Base-by-base conservation (phyloP, 2,797 vertebrate genomes). In the Erethizon dorsatum region DNA sequence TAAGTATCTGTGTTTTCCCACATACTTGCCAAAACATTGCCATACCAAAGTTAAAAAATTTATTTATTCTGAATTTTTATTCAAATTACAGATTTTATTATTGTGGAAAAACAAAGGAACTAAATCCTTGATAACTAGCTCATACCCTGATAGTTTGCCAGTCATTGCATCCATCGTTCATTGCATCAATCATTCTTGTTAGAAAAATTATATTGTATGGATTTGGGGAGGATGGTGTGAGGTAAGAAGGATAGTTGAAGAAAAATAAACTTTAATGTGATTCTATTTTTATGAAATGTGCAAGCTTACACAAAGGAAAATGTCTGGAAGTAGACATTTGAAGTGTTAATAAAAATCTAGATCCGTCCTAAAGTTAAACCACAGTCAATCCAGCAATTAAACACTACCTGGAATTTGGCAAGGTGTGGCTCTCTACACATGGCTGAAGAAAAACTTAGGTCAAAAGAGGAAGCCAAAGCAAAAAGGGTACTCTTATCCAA, bases 131-230 rank as follows among this genome's bases (percentile, higher is more conserved):
- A n/a, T 45, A 45, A 50, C 54, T 86, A 20, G 73, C 73, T 73
- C 28, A 26, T 52, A 37, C 14, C 28, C 45, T 73, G 41, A 77
- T 75, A 52, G 37, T 8, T 61, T 84, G 31, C 24, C 6, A 57
- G 50, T 45, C 90, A 83, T n/a, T 89, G n/a, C 11, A 47, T 59
- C 5, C 63, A 41, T 37, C 47, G 37, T 14, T 87, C 79, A 85
- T 33, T 83, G 33, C 13, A 41, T 59, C 10, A 69, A 47, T n/a
- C 45, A 50, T 85, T 61, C 69, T 85, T 89, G 33, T 80, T 31
- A 83, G 82, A 94, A 95, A 91, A 92, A 78, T 52, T 77, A 80
- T 83, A 75, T 22, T 75, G 5, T 50, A 56, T 37, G 18, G 20
- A 73, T 75, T 90, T 77, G 67, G 50, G 31, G 90, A 92, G 52